Percentiles rank a stretch among this genome's conserved stretches.
Evolutionary conservation across 1,140 invertebrate genomes (phyloP).

Genomic region (Mamestra configurata): DNA sequence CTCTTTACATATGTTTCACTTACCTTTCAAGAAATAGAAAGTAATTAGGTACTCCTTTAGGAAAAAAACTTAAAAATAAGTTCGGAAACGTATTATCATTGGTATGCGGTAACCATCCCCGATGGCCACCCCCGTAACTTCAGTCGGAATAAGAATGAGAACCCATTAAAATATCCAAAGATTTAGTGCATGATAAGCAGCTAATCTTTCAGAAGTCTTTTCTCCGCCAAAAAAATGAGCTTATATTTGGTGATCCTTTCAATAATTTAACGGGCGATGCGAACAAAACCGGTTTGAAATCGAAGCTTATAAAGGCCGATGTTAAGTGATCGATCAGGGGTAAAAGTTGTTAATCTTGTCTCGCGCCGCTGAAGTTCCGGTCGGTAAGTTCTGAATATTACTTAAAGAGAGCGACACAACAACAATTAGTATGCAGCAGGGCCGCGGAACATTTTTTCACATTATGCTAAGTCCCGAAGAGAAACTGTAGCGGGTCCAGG

Average conservation of each 20-base stretch:
- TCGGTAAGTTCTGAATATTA: constrained; percentile 71
- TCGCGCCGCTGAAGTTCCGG: constrained; percentile 71
- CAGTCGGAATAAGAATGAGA: constrained; percentile 82
- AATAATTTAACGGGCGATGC: constrained; percentile 63
- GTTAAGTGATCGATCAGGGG: constrained; percentile 81
- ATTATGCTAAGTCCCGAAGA: constrained; percentile 86
- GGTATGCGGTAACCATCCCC: constrained; percentile 71
- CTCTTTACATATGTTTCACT: constrained; percentile 17
- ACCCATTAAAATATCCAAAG: constrained; percentile 77
- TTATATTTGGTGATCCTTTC: constrained; percentile 67
- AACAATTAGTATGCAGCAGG: constrained; percentile 86
- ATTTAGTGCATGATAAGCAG: constrained; percentile 80
- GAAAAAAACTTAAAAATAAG: constrained; percentile 42
- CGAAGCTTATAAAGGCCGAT: constrained; percentile 69
- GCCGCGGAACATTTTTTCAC: constrained; percentile 85
- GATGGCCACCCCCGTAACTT: constrained; percentile 71
- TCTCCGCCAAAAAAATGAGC: constrained; percentile 63
- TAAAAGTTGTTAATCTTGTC: constrained; percentile 84
- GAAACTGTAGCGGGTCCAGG: constrained; percentile 79
- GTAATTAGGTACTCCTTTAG: constrained; percentile 23
- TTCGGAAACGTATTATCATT: constrained; percentile 60
- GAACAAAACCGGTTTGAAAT: constrained; percentile 68
- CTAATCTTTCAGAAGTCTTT: constrained; percentile 62
- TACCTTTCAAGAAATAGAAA: neutral
- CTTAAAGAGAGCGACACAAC: constrained; percentile 79